These are phyloP conservation scores for Choreutis nemorana DNA, from an alignment of 2,888 invertebrate genomes.

Conservation along the genomic window DNA sequence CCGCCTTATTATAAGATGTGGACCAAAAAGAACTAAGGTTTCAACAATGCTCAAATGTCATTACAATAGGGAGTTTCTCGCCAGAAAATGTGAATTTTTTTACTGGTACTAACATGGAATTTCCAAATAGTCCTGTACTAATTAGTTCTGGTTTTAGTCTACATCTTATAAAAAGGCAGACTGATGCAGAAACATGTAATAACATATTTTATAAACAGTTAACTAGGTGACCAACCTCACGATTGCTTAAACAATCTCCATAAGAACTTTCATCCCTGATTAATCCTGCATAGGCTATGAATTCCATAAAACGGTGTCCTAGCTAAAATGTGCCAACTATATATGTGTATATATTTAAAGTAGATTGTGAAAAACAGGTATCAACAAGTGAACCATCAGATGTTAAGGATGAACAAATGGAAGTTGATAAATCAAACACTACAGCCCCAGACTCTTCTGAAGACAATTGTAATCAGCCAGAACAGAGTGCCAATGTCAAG, in stretches of 20 bases:
- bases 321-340: neutral
- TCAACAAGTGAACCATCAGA: constrained; percentile 49
- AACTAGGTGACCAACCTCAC: too few relatives aligned
- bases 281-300: neutral
- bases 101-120: too few relatives aligned
- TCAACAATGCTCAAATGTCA: neutral
- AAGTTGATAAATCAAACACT: constrained; percentile 29
- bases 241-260: neutral
- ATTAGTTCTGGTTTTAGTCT: too few relatives aligned
- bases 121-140: too few relatives aligned
- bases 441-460: constrained; percentile 54
- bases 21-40: too few relatives aligned
- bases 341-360: neutral
- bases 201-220: too few relatives aligned
- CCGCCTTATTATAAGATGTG: neutral
- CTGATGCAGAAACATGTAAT: too few relatives aligned
- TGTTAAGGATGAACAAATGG: constrained; percentile 24
- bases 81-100: too few relatives aligned
- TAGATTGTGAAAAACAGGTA: constrained; percentile 26
- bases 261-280: neutral
- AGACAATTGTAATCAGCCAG: constrained; percentile 45
- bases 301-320: neutral
- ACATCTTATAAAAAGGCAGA: too few relatives aligned
- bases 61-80: too few relatives aligned
- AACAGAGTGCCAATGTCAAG: constrained; percentile 43